Conservation (phyloP, 2,888 invertebrate genomes). For the Cryptus armator region DNA sequence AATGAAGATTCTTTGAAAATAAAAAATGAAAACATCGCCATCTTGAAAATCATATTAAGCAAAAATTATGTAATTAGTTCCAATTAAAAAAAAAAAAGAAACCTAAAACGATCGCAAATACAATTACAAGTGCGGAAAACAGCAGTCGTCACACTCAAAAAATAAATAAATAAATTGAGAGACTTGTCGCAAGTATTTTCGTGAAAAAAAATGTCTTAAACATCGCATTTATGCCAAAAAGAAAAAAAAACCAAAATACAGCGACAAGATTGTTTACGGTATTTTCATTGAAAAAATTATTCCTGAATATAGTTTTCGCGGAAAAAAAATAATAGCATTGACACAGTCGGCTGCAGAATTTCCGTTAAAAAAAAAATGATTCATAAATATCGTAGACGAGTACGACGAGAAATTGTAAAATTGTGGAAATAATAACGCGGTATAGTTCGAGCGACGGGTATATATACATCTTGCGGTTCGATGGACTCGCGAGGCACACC, state of each 20-base stretch:
- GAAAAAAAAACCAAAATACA: too few species aligned
- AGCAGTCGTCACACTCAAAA: too few species aligned
- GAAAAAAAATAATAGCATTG: background rate
- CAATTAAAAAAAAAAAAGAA: too few species aligned
- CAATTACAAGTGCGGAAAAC: too few species aligned
- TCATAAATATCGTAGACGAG: conserved; percentile 5
- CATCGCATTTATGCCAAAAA: too few species aligned
- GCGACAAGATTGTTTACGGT: too few species aligned
- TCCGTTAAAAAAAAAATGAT: background rate
- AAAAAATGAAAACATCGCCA: too few species aligned
- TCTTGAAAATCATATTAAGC: too few species aligned
- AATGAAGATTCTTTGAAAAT: background rate
- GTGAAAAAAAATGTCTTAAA: background rate
- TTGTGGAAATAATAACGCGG: conserved; percentile 10
- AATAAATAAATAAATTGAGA: background rate
- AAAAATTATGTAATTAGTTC: too few species aligned
- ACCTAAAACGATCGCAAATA: too few species aligned
- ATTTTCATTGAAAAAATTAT: background rate
- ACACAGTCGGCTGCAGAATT: too few species aligned
- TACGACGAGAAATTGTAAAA: background rate
- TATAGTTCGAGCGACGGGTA: background rate
- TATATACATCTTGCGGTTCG: conserved; percentile 37
- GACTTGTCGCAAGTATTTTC: background rate
- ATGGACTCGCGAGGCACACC: conserved; percentile 31
- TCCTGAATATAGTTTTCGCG: background rate